These are phyloP conservation scores for Ephestia elutella DNA, from an alignment of 1,140 invertebrate species.

Conservation along the genomic window DNA sequence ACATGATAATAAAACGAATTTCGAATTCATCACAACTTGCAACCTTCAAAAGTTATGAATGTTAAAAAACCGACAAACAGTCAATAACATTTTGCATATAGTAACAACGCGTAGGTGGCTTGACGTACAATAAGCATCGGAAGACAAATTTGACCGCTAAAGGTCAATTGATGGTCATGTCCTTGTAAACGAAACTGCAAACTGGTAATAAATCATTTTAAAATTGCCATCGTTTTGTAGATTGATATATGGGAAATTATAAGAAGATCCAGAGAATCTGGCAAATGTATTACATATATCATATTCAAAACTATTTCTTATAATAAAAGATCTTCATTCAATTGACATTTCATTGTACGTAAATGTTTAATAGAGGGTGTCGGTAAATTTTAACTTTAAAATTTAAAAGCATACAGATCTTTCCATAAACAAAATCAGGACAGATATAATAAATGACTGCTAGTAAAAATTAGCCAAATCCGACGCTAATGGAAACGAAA, in stretches of 20 bases:
- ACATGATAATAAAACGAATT: no score
- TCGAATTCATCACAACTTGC: neutral
- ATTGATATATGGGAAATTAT: no score
- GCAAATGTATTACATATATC: no score
- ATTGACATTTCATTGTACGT: no score
- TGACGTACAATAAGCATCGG: neutral
- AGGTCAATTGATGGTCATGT: neutral
- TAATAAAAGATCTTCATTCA: no score
- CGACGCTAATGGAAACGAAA: neutral
- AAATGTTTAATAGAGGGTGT: no score
- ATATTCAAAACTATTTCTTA: no score
- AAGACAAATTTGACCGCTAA: neutral
- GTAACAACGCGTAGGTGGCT: neutral
- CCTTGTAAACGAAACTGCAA: neutral
- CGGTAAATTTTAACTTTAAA: no score
- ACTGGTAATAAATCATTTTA: neutral
- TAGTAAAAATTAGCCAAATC: neutral
- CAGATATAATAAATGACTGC: neutral
- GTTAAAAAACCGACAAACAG: neutral
- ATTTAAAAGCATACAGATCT: no score
- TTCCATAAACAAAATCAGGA: no score
- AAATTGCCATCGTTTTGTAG: no score
- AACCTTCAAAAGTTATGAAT: slow-evolving; percentile 3
- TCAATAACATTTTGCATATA: slow-evolving; percentile 2
- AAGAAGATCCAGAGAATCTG: no score